A percentile compares a stretch with the other conserved stretches of the same genome.
Evolutionary conservation across 1,140 invertebrate species (phyloP).

Genomic region (Trichonephila clavipes): DNA sequence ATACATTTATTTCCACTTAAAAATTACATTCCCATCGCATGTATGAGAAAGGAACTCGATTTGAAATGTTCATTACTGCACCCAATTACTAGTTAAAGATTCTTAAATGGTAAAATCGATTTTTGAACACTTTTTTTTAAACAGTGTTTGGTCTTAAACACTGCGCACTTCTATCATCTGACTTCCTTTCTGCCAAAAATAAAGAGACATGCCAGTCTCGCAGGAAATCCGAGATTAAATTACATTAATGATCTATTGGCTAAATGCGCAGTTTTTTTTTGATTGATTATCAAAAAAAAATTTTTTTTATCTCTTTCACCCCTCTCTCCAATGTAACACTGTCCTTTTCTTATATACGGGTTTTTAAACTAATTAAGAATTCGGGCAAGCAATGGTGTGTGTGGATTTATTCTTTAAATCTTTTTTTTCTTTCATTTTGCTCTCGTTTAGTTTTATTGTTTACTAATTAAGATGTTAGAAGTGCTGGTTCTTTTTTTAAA

Average conservation of each 20-base stretch:
- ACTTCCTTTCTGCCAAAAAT: background rate
- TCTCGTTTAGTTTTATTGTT: conserved; percentile 34
- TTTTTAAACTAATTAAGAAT: conserved; percentile 42
- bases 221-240: conserved; percentile 28
- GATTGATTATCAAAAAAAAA: too few species aligned
- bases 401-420: conserved; percentile 5
- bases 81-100: background rate
- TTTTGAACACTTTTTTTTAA: background rate
- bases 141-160: background rate
- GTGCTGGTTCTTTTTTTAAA: background rate
- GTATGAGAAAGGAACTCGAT: background rate
- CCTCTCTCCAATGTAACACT: too few species aligned
- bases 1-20: background rate
- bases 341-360: background rate
- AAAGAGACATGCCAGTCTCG: background rate
- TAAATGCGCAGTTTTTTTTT: conserved; percentile 32
- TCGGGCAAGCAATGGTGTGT: background rate
- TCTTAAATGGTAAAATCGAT: conserved; percentile 27
- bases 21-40: conserved; percentile 1
- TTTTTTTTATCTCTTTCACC: conserved; percentile 28
- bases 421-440: background rate
- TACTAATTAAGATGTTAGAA: conserved; percentile 38
- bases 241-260: conserved; percentile 49
- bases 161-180: background rate
- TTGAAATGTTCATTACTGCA: background rate